Evolutionary conservation across 2,888 invertebrate genomes (phyloP).

Genomic region (Caenorhabditis sp.): DNA sequence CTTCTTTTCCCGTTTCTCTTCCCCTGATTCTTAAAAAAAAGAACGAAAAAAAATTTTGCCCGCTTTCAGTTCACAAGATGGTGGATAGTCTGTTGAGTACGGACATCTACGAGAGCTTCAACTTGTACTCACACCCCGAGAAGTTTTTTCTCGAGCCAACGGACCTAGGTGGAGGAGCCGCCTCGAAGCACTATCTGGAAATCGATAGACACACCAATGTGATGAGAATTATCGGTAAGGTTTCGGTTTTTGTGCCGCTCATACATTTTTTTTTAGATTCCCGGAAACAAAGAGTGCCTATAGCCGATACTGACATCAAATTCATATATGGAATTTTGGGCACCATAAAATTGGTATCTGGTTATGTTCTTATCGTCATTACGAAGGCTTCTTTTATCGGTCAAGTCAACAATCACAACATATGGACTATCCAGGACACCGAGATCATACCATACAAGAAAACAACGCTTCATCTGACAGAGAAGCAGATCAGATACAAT

Average conservation of each 20-base stretch:
- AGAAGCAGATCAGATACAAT: slow-evolving; percentile 88
- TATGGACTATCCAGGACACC: slow-evolving; percentile 79
- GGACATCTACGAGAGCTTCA: slow-evolving; percentile 74
- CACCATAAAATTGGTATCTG: slow-evolving; percentile 80
- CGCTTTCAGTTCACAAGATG: slow-evolving; percentile 39
- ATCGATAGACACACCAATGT: slow-evolving; percentile 76
- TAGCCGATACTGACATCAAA: slow-evolving; percentile 76
- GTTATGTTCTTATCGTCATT: slow-evolving; percentile 78
- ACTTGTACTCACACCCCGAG: slow-evolving; percentile 76
- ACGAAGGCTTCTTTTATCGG: slow-evolving; percentile 78
- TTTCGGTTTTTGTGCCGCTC: background rate
- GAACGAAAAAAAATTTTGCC: too few species aligned
- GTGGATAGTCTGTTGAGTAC: slow-evolving; percentile 57
- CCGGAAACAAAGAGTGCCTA: slow-evolving; percentile 73
- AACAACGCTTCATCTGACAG: slow-evolving; percentile 91
- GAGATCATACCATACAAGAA: slow-evolving; percentile 89
- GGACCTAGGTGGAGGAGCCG: slow-evolving; percentile 74
- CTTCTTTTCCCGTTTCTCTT: background rate
- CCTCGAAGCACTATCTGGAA: slow-evolving; percentile 74
- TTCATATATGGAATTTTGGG: slow-evolving; percentile 81
- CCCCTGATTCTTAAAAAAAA: background rate
- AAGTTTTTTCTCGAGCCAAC: slow-evolving; percentile 80
- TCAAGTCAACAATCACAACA: slow-evolving; percentile 78
- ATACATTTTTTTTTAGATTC: slow-evolving; percentile 74
- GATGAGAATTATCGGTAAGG: slow-evolving; percentile 63